phyloP scores from a whole-genome alignment of 30 jellyfish, hydroid and myxozoan genomes.

The Aurelia sp. region DNA sequence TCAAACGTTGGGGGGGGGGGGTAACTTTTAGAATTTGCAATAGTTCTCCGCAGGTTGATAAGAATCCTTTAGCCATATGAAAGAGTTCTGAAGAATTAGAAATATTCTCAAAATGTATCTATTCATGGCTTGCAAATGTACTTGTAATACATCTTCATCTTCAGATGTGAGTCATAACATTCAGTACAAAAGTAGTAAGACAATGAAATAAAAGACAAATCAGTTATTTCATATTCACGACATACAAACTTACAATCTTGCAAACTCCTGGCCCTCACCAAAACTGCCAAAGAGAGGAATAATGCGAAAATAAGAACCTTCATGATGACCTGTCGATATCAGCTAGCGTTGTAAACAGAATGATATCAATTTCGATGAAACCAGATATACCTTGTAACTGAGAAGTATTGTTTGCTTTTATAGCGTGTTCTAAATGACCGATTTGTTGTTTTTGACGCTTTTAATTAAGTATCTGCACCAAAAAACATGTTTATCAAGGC shows the following conservation, averaged over 20 bases:
- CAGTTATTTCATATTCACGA: background rate
- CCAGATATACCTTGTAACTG: background rate
- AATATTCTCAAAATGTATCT: no score
- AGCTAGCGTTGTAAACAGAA: background rate
- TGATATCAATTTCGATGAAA: background rate
- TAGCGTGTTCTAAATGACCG: slow-evolving; percentile 21
- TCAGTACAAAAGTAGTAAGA: background rate
- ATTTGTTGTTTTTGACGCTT: background rate
- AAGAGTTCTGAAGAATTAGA: no score
- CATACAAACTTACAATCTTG: background rate
- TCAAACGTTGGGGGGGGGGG: no score
- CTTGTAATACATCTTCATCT: no score
- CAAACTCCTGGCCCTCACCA: slow-evolving; percentile 31
- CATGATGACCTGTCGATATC: background rate
- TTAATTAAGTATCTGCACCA: background rate
- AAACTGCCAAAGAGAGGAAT: slow-evolving; percentile 29
- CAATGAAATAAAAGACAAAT: background rate
- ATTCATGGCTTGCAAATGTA: no score
- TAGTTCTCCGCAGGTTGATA: no score
- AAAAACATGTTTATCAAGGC: background rate
- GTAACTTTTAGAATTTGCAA: no score
- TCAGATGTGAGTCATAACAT: background rate
- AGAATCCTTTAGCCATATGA: no score
- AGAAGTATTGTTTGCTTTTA: slow-evolving; percentile 4
- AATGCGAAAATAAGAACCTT: slow-evolving; percentile 29